Evolutionary conservation across 2,888 invertebrate genomes (phyloP).

Genomic region (Prenolepis imparis): DNA sequence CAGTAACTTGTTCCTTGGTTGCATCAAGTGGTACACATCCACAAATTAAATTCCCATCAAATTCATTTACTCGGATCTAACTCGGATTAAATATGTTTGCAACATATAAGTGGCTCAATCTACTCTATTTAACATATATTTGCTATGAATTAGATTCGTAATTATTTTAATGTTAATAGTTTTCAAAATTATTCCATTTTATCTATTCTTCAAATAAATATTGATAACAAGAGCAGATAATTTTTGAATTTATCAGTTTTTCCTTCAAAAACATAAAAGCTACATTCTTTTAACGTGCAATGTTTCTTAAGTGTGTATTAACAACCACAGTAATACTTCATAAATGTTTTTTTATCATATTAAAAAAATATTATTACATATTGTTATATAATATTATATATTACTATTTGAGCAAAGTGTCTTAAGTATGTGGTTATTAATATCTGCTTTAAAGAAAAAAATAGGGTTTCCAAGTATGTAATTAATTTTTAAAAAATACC

Average conservation of each 20-base stretch:
- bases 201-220: background rate
- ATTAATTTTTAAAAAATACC: conserved; percentile 15
- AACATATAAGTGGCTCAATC: conserved; percentile 9
- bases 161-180: background rate
- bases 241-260: background rate
- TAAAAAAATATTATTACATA: background rate
- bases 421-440: background rate
- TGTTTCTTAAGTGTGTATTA: background rate
- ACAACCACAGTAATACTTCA: background rate
- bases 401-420: background rate
- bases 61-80: conserved; percentile 43
- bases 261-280: background rate
- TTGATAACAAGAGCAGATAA: background rate
- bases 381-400: background rate
- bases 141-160: background rate
- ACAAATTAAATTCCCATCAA: conserved; percentile 50
- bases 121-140: conserved; percentile 35
- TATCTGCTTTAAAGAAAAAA: background rate
- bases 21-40: conserved; percentile 37
- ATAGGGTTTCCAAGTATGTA: background rate
- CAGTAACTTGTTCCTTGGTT: conserved; percentile 35
- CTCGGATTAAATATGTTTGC: conserved; percentile 46
- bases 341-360: background rate
- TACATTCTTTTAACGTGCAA: background rate
- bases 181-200: background rate